Percentiles rank a stretch among this genome's conserved stretches.
phyloP scores from a whole-genome alignment of 2,797 vertebrate species.

The Arrhamphus sclerolepis region DNA sequence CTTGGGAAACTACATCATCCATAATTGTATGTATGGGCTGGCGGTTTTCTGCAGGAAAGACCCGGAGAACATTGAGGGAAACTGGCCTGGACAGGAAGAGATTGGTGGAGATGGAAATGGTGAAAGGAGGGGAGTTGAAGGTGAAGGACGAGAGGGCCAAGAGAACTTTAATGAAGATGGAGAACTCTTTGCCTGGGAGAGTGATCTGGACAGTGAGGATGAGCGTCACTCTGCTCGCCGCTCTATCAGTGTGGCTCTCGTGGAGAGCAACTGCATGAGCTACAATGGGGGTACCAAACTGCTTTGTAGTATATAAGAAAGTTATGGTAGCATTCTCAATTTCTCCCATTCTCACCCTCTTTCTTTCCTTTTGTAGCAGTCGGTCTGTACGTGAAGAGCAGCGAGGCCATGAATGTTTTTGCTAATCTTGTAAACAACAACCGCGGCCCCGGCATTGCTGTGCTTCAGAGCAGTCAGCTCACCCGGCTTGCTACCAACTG shows the following conservation, averaged over 20 bases:
- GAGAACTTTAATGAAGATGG: constrained; percentile 91
- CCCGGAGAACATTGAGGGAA: constrained; percentile 73
- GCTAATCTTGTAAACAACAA: constrained; percentile 88
- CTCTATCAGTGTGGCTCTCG: constrained; percentile 85
- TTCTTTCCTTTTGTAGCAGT: constrained; percentile 77
- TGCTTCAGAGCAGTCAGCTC: constrained; percentile 89
- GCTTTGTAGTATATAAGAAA: not conserved
- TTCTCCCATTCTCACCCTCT: not conserved
- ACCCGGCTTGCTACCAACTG: constrained; percentile 88
- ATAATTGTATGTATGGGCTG: constrained; percentile 90
- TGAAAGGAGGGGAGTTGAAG: constrained; percentile 72
- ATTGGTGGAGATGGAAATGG: constrained; percentile 68
- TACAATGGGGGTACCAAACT: constrained; percentile 69
- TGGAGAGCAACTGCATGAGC: constrained; percentile 90
- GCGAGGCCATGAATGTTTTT: constrained; percentile 85
- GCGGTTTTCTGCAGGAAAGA: constrained; percentile 92
- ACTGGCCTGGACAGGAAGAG: constrained; percentile 78
- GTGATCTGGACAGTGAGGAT: constrained; percentile 88
- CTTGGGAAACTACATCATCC: constrained; percentile 87
- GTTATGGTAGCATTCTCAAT: not conserved
- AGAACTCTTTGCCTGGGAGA: constrained; percentile 87
- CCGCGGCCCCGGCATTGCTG: constrained; percentile 80
- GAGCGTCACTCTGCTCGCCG: constrained; percentile 80
- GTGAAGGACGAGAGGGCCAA: constrained; percentile 74
- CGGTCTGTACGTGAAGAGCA: constrained; percentile 91